Evolutionary conservation across 2,888 invertebrate species (phyloP).

Genomic region (Leptopilina myrica): DNA sequence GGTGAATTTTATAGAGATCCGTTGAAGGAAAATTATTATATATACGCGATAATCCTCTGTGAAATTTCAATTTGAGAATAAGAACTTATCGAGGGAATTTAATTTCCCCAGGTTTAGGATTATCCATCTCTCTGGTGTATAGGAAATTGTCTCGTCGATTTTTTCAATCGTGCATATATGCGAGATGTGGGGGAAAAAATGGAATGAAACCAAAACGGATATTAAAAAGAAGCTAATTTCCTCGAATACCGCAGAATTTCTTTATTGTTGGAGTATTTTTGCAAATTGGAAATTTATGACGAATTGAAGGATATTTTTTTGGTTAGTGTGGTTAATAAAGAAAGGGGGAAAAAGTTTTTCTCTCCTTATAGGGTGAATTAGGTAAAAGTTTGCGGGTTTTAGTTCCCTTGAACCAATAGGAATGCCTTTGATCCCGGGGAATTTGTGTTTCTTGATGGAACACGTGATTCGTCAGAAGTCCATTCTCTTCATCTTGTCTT

Average conservation of each 20-base stretch:
- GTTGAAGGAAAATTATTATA: slow-evolving; percentile 2
- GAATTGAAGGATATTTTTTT: too few relatives aligned
- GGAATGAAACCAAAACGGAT: slow-evolving; percentile 29
- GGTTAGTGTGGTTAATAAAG: too few relatives aligned
- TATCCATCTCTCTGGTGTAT: neutral
- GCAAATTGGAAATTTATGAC: neutral
- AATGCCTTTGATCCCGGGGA: neutral
- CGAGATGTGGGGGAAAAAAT: neutral
- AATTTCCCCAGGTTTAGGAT: slow-evolving; percentile 2
- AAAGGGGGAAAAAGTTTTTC: neutral
- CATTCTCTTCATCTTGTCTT: slow-evolving; percentile 27
- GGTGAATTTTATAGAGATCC: too few relatives aligned
- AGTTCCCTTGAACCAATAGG: slow-evolving; percentile 10
- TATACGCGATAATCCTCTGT: slow-evolving; percentile 9
- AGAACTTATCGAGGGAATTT: slow-evolving; percentile 35
- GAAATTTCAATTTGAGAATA: slow-evolving; percentile 29
- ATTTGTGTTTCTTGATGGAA: slow-evolving; percentile 39
- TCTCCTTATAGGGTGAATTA: slow-evolving; percentile 55
- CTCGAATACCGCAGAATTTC: slow-evolving; percentile 32
- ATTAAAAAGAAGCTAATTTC: slow-evolving; percentile 29
- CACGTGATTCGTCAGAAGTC: slow-evolving; percentile 44
- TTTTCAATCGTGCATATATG: neutral
- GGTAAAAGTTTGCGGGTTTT: slow-evolving; percentile 61
- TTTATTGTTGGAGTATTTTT: slow-evolving; percentile 8
- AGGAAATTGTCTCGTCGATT: slow-evolving; percentile 26